Evolutionary conservation across 2,113 vertebrate genomes (phyloP).

Genomic region (Ailuropoda melanoleuca): DNA sequence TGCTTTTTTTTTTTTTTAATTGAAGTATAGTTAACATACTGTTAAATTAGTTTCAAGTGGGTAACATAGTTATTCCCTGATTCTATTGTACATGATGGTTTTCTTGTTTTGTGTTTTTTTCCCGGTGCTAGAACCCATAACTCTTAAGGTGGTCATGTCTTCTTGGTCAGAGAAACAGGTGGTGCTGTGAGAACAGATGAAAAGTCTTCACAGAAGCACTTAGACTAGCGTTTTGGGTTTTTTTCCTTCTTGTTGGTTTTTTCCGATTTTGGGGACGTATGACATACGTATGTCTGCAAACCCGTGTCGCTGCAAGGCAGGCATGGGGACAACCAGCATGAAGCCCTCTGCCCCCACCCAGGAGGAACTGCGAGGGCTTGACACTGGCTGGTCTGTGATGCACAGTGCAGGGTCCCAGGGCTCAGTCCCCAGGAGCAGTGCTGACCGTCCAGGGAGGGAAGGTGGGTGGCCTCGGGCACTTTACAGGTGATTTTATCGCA

Average conservation of each 20-base stretch:
- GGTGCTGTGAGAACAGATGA: neutral
- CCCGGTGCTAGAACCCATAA: neutral
- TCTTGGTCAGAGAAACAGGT: neutral
- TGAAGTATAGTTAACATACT: neutral
- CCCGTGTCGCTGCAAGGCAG: neutral
- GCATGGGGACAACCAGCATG: neutral
- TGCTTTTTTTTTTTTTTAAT: neutral
- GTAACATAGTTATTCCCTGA: neutral
- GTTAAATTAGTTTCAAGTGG: neutral
- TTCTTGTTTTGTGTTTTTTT: neutral
- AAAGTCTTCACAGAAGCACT: neutral
- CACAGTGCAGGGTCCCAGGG: neutral
- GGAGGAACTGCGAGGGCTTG: too few relatives aligned
- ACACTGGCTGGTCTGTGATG: neutral
- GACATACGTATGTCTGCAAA: neutral
- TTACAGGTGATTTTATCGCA: neutral
- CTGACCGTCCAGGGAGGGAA: neutral
- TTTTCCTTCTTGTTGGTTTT: neutral
- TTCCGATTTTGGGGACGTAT: neutral
- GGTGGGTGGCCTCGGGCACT: fast-evolving
- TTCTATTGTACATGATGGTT: neutral
- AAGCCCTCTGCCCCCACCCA: neutral
- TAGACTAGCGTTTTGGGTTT: too few relatives aligned
- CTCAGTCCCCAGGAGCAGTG: fast-evolving
- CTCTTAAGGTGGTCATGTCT: neutral